A percentile compares a stretch with the other conserved stretches of the same genome.
Conservation (phyloP, 2,888 invertebrate species). For the Neoscelio sp. region DNA sequence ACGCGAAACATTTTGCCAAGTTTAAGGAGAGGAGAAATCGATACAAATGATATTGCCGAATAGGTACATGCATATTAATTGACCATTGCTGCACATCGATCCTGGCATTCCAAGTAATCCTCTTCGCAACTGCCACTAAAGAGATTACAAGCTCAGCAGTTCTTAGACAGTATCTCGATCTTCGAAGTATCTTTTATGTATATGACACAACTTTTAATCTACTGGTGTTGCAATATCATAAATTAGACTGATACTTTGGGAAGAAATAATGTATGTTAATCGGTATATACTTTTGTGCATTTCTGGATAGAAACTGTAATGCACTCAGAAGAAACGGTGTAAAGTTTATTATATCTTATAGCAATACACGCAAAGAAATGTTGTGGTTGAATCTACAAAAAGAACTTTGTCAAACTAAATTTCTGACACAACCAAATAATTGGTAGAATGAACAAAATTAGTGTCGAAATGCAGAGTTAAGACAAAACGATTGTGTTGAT, state of each 20-base stretch:
- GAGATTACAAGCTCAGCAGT: constrained; percentile 64
- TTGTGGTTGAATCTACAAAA: too few relatives aligned
- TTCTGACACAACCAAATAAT: too few relatives aligned
- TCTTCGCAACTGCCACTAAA: constrained; percentile 65
- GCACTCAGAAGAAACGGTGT: too few relatives aligned
- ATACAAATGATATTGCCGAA: constrained; percentile 64
- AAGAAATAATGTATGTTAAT: too few relatives aligned
- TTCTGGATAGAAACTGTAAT: too few relatives aligned
- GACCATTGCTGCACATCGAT: constrained; percentile 60
- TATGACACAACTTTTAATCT: constrained; percentile 50
- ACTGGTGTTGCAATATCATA: constrained; percentile 21
- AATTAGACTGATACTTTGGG: neutral
- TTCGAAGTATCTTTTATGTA: constrained; percentile 33
- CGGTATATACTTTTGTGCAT: too few relatives aligned
- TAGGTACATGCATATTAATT: constrained; percentile 66
- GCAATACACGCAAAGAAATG: too few relatives aligned
- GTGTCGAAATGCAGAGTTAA: too few relatives aligned
- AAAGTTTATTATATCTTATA: too few relatives aligned
- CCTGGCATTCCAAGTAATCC: constrained; percentile 54
- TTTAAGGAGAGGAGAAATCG: constrained; percentile 37
- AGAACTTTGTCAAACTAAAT: too few relatives aligned
- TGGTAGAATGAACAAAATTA: too few relatives aligned
- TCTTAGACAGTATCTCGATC: constrained; percentile 54
- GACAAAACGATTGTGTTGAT: too few relatives aligned
- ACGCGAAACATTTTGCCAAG: constrained; percentile 52